phyloP scores from a whole-genome alignment of 2,888 invertebrate species.

The Tetropium fuscum region DNA sequence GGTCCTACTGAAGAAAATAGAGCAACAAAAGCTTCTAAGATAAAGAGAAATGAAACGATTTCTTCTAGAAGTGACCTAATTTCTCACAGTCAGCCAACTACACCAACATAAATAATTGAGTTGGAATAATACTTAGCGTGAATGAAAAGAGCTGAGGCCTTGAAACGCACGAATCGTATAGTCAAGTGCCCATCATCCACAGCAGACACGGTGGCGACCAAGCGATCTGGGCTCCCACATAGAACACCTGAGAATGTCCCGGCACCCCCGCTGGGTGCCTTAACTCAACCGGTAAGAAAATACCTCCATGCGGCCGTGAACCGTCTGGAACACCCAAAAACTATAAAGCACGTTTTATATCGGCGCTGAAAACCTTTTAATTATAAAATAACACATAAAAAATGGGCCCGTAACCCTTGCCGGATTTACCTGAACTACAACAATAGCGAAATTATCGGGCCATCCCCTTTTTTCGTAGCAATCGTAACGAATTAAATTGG shows the following conservation, averaged over 20 bases:
- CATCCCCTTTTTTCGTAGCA: constrained; percentile 56
- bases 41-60: no score
- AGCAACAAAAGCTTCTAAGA: no score
- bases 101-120: not conserved
- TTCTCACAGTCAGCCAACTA: no score
- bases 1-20: no score
- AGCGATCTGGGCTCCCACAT: constrained; percentile 36
- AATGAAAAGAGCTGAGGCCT: constrained; percentile 37
- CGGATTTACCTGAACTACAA: constrained; percentile 53
- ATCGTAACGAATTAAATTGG: constrained; percentile 57
- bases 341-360: constrained; percentile 17
- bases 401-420: constrained; percentile 52
- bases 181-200: constrained; percentile 41
- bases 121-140: constrained; percentile 9
- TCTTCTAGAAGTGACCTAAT: no score
- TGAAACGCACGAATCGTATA: constrained; percentile 34
- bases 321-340: constrained; percentile 28
- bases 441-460: constrained; percentile 56
- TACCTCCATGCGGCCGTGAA: constrained; percentile 39
- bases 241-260: constrained; percentile 61
- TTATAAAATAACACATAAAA: constrained; percentile 57
- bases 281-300: constrained; percentile 45
- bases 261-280: constrained; percentile 52
- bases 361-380: constrained; percentile 53
- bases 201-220: constrained; percentile 49